Evolutionary conservation across 1,140 invertebrate genomes (phyloP).

Genomic region (Bactericera cockerelli): DNA sequence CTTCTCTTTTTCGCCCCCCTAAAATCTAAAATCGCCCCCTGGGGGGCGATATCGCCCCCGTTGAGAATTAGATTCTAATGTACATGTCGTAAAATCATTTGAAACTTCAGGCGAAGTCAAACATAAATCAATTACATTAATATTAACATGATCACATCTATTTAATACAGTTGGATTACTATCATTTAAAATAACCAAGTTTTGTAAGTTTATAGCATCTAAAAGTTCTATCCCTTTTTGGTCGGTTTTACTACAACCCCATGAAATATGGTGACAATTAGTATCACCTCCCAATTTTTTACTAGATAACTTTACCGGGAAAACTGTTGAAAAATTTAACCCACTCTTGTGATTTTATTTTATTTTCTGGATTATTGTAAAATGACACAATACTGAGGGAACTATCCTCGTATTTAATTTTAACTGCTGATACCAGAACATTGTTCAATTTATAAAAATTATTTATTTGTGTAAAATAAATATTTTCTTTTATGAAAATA

Average conservation of each 20-base stretch:
- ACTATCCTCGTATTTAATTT: neutral
- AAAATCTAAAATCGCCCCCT: no score
- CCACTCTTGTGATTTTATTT: constrained; percentile 1
- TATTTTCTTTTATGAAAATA: constrained; percentile 1
- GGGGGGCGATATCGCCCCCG: no score
- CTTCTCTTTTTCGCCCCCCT: no score
- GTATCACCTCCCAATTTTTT: neutral
- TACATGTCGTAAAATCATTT: neutral
- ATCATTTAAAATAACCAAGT: constrained; percentile 5
- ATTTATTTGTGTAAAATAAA: neutral
- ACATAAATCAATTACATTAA: neutral
- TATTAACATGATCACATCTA: neutral
- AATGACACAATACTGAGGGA: neutral
- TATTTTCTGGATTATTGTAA: constrained; percentile 5
- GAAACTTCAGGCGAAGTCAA: neutral
- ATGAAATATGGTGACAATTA: neutral
- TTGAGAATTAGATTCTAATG: no score
- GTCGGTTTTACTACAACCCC: neutral
- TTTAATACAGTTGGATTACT: neutral
- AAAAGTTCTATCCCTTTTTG: neutral
- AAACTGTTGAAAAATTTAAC: constrained; percentile 5
- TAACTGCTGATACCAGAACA: neutral
- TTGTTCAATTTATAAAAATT: neutral
- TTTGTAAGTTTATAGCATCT: neutral
- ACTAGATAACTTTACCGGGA: neutral